phyloP scores from a whole-genome alignment of 2,113 vertebrate species.

The Okapia johnstoni region DNA sequence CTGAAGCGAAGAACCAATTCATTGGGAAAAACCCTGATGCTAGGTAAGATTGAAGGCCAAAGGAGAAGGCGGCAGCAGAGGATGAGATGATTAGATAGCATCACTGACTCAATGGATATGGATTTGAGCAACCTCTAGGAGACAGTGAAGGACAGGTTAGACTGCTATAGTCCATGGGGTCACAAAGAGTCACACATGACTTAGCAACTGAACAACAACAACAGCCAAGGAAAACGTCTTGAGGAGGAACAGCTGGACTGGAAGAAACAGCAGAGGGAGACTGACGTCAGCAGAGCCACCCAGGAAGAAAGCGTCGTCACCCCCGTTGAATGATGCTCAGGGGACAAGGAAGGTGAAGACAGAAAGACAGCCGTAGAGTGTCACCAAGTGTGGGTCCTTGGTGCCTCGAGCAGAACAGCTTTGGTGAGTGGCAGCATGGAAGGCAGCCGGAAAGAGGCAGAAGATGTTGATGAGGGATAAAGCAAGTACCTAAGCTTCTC shows the following conservation, averaged over 20 bases:
- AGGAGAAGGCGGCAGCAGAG: accelerated
- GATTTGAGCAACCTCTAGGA: background rate
- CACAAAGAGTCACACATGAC: background rate
- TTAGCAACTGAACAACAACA: accelerated
- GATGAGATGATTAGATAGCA: background rate
- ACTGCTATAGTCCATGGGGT: background rate
- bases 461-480: background rate
- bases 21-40: background rate
- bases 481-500: background rate
- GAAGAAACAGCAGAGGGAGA: background rate
- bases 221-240: background rate
- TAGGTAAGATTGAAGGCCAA: background rate
- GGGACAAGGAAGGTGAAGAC: background rate
- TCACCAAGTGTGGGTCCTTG: background rate
- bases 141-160: background rate
- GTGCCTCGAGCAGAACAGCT: background rate
- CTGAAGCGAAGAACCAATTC: background rate
- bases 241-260: background rate
- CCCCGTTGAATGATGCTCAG: background rate
- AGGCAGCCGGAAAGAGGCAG: background rate
- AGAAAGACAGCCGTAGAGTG: background rate
- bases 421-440: background rate
- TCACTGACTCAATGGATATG: background rate
- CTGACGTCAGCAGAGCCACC: background rate
- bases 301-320: background rate